Evolutionary conservation across 2,797 vertebrate species (phyloP).

Genomic region (Falco rusticolus): DNA sequence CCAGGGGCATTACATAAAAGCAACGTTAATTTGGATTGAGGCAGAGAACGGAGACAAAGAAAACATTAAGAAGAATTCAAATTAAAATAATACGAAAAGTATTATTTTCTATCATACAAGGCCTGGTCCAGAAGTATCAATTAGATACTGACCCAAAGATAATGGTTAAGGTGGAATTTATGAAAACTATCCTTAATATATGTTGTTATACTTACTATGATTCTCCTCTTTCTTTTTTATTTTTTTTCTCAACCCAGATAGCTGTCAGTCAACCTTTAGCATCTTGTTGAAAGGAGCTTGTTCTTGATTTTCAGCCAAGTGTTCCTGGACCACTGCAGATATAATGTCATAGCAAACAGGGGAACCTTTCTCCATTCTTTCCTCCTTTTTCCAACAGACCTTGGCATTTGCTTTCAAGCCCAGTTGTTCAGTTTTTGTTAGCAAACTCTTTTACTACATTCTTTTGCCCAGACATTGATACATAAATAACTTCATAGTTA

Average conservation of each 20-base stretch:
- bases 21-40: slow-evolving; percentile 30
- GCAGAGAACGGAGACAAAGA: slow-evolving; percentile 22
- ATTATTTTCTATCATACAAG: not conserved
- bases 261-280: not conserved
- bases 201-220: not conserved
- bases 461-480: not conserved
- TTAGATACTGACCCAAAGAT: not conserved
- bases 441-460: not conserved
- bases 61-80: slow-evolving; percentile 26
- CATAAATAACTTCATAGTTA: slow-evolving; percentile 2
- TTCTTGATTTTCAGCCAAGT: not conserved
- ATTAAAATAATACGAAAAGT: not conserved
- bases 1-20: slow-evolving; percentile 35
- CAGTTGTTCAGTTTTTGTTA: not conserved
- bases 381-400: not conserved
- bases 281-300: not conserved
- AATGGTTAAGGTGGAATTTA: not conserved
- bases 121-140: not conserved
- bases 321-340: not conserved
- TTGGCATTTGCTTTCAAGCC: not conserved
- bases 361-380: not conserved
- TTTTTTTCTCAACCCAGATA: not conserved
- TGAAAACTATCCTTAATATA: not conserved
- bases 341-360: not conserved
- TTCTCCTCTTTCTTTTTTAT: not conserved